Evolutionary conservation across 2,888 invertebrate species (phyloP), one percentile per base, ranked within the genome.

Genomic region (Drosophila neonasuta): DNA sequence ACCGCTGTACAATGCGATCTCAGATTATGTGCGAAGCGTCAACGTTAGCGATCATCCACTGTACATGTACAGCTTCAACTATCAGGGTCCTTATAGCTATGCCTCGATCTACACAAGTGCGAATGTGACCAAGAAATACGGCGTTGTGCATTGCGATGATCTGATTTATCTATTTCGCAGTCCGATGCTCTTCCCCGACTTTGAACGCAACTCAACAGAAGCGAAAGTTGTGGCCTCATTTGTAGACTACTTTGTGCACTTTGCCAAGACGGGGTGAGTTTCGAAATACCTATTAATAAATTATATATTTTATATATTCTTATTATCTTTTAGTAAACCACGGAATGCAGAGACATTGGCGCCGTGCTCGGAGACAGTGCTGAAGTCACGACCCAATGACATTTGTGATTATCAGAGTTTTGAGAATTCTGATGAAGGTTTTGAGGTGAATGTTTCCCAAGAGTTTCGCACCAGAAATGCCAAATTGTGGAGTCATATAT

Each of bases 131-230:
- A 74, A 72, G 0, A 64, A 89, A 56, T 90, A 89, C 67, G 90
- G 90, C 9, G 91, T 91, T 0, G 91, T 91, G 0, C 93, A 93
- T 77, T 92, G 92, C 69, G 93, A 93, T 79, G 93, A 93, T 77
- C 78, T 93, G 15, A 87, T 92, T 45, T 93, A 93, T 72, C 81
- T 92, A 4, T 92, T 93, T 70, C 90, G 90, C 41, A 89, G 91
- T 36, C 91, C 92, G 0, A 63, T 86, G 30, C 49, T 92, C 1
- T 92, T 92, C 77, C 74, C 86, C 0, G 89, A 90, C 49, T 89
- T 92, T 42, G 76, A 77, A 4, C 72, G 71, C 6, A 71, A 83
- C 42, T 89, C 90, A 0, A 77, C 69, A 0, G 91, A 92, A 61
- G 86, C 90, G 0, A 63, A 77, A 45, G 88, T 92, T 39, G 89